Base-by-base conservation (phyloP, 2,888 invertebrate species). In the Agonum fuliginosum region DNA sequence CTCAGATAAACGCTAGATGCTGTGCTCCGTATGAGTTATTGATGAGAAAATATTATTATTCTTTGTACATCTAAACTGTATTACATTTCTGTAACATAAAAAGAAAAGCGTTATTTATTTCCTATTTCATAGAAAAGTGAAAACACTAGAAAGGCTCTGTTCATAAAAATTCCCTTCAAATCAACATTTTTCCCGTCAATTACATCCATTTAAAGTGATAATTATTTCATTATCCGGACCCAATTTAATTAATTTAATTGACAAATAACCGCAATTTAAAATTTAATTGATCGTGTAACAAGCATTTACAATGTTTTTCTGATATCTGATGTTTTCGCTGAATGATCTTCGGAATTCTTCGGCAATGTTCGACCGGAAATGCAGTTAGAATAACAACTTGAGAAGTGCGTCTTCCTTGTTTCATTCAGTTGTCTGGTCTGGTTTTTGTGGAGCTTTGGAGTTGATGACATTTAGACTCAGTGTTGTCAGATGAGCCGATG, bases 211-310 rank as follows among this genome's bases (percentile, higher is more conserved):
- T 71, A 71, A 71, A 19, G 19, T 12, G 6, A 46, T 71, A 71
- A 71, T 71, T 71, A 71, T 71, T 71, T 71, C 48, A 71, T 71
- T 71, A 71, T 8, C 17, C 10, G 10, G 10, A 24, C 46, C 71
- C 71, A 71, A 71, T 71, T 71, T 71, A 71, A 71, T 71, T 71
- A 51, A 48, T 71, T 48, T 46, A 71, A 71, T 71, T 71, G 71
- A 71, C 71, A 71, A 71, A 71, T 71, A 71, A 17, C 71, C 8
- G 27, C 46, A 30, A 71, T 71, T 71, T 46, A 12, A 71, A 30
- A 48, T 48, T 71, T 51, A 46, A 71, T 71, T 46, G 30, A 51
- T n/a, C 24, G 37, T 19, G 37, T 34, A 19, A 2, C 17, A 34
- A 65, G 34, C 34, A 37, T 71, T 71, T 27, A 17, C 19, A 4